Percentiles rank a stretch among this genome's conserved stretches.
Evolutionary conservation across 2,888 invertebrate species (phyloP).

Genomic region (Graphium colonna): DNA sequence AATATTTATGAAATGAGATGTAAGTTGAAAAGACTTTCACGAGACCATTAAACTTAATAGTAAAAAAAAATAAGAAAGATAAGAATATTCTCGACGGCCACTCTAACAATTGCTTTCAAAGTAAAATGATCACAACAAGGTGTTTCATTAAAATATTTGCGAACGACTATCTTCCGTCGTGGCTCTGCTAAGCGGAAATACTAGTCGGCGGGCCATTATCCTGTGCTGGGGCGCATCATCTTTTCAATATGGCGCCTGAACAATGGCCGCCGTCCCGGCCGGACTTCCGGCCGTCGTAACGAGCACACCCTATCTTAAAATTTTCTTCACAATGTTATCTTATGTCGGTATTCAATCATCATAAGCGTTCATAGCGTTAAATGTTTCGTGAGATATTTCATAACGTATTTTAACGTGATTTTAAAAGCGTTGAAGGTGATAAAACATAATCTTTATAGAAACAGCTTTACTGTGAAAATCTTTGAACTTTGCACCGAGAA

Average conservation of each 20-base stretch:
- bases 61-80: conserved; percentile 26
- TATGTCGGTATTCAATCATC: conserved; percentile 17
- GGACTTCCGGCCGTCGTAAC: conserved; percentile 66
- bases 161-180: conserved; percentile 10
- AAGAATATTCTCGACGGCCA: conserved; percentile 6
- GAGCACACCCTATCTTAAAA: conserved; percentile 53
- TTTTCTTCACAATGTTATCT: conserved; percentile 37
- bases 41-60: too few species aligned
- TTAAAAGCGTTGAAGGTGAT: too few species aligned
- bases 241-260: conserved; percentile 70
- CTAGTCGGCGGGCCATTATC: conserved; percentile 48
- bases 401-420: too few species aligned
- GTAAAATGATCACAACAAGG: background rate
- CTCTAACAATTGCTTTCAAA: conserved; percentile 20
- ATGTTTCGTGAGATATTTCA: background rate
- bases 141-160: background rate
- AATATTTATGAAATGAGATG: too few species aligned
- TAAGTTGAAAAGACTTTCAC: too few species aligned
- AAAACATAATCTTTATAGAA: too few species aligned
- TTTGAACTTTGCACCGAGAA: background rate
- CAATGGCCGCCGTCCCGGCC: conserved; percentile 61
- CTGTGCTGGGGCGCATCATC: conserved; percentile 59
- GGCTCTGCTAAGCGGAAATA: conserved; percentile 24
- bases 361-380: conserved; percentile 8
- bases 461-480: conserved; percentile 7